Evolutionary conservation across 1,140 invertebrate species (phyloP).

Genomic region (Drosophila auraria): DNA sequence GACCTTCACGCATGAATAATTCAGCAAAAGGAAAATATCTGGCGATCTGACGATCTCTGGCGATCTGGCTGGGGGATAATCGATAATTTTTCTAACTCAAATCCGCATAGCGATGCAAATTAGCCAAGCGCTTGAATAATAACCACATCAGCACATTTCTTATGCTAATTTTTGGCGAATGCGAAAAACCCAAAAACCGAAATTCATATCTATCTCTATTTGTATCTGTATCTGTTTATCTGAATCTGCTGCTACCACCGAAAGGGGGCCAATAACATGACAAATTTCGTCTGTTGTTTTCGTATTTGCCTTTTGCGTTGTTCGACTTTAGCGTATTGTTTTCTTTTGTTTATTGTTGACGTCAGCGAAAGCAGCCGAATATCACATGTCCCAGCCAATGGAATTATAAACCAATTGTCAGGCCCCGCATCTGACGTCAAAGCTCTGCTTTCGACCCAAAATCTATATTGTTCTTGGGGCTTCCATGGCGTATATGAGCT

Average conservation of each 20-base stretch:
- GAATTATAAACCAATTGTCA: conserved; percentile 17
- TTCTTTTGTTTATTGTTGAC: conserved; percentile 60
- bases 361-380: conserved; percentile 65
- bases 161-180: conserved; percentile 79
- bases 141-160: conserved; percentile 77
- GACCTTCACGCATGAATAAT: conserved; percentile 70
- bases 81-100: conserved; percentile 70
- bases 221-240: conserved; percentile 31
- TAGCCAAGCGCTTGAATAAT: conserved; percentile 44
- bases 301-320: conserved; percentile 53
- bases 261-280: conserved; percentile 63
- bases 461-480: background rate
- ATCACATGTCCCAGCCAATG: conserved; percentile 37
- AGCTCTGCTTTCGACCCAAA: conserved; percentile 1
- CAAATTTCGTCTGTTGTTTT: conserved; percentile 59
- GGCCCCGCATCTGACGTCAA: conserved; percentile 43
- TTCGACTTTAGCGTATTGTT: conserved; percentile 38
- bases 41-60: conserved; percentile 22
- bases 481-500: conserved; percentile 4
- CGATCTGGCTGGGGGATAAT: conserved; percentile 28
- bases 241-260: conserved; percentile 41
- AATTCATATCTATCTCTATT: conserved; percentile 45
- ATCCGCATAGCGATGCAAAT: conserved; percentile 84
- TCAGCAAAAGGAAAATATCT: conserved; percentile 42
- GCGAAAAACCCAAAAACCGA: conserved; percentile 71